Evolutionary conservation across 2,888 invertebrate genomes (phyloP), one percentile per base, ranked within the genome.

Genomic region (Apamea sordens): DNA sequence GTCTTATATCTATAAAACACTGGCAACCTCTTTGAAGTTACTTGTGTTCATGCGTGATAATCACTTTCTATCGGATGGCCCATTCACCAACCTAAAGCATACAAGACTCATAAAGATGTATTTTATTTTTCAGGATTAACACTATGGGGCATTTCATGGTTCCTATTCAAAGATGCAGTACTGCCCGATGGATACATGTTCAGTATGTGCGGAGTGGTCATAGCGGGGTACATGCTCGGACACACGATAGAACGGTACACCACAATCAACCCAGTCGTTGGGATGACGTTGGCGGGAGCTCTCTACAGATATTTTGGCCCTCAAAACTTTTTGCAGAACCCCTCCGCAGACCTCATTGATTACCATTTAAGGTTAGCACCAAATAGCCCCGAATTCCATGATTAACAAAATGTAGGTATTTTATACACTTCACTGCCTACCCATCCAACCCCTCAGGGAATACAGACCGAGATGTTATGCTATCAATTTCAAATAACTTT

Each of bases 241-340:
- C 97, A 97, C 81, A 94, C 94, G 3, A 84, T 97, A 71, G 96
- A 96, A 88, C 91, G 96, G 87, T 95, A 93, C 83, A 96, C 96
- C 63, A 95, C 95, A 59, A 89, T 97, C 75, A 94, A 94, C 84
- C 93, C 96, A 28, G 93, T 96, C 13, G 95, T 96, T 21, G 96
- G 96, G 15, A 97, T 97, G 97, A 95, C 96, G 47, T 87, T 97
- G 70, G 92, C 93, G 59, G 97, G 97, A 76, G 95, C 93, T 24
- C 86, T 96, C 47, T 96, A 92, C 84, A 95, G 96, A 92, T 93
- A 94, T 85, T 92, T 95, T 56, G 94, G 94, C 28, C 90, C 94
- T 64, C 89, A 90, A 59, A 95, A 93, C 87, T 94, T 95, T 85
- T 90, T 96, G 83, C 92, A 94, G 70, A 91, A 94, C 85, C 91